Evolutionary conservation across 53 echinoderm and acorn worm genomes (phyloP), one percentile per base, ranked within the genome.

Genomic region (Crossaster papposus): DNA sequence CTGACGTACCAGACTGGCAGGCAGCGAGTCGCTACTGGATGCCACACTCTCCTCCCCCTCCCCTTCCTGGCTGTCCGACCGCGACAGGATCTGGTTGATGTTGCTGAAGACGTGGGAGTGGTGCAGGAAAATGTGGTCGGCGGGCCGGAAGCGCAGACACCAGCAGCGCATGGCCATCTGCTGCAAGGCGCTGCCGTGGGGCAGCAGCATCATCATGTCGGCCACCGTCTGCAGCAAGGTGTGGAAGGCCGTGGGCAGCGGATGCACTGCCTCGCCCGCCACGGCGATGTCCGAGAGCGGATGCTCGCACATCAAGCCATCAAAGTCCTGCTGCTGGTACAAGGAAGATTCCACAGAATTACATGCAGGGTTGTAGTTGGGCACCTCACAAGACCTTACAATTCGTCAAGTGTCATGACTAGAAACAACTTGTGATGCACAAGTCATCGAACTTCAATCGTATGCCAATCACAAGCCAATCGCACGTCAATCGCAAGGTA

Each of bases 31-130:
- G 14, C 78, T 89, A 50, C 84, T 85, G 18, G 94, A 93, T 17
- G 83, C 91, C 89, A 93, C 83, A 36, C 92, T 94, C 5, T 82
- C 92, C 51, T 90, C 89, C 68, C 84, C 85, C 72, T 93, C 93
- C 17, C 92, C 90, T 15, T 94, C 94, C 72, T 94, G 94, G 34
- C 84, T 63, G 51, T 97, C 96, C 0, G 97, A 94, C 65, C 91
- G 89, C 13, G 97, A 97, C 78, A 97, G 79, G 51, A 97, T 97
- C 83, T 94, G 91, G 73, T 95, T 97, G 93, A 97, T 97, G 89
- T 97, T 97, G 72, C 97, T 97, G 82, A 97, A 97, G 36, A 97
- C 97, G 23, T 97, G 97, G 20, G 97, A 97, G 83, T 94, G 94
- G 80, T 97, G 97, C 54, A 97, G 82, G 91, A 97, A 97, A 54